These are phyloP conservation scores for Pseudoips prasinana DNA, from an alignment of 2,888 invertebrate genomes.

Conservation along the genomic window DNA sequence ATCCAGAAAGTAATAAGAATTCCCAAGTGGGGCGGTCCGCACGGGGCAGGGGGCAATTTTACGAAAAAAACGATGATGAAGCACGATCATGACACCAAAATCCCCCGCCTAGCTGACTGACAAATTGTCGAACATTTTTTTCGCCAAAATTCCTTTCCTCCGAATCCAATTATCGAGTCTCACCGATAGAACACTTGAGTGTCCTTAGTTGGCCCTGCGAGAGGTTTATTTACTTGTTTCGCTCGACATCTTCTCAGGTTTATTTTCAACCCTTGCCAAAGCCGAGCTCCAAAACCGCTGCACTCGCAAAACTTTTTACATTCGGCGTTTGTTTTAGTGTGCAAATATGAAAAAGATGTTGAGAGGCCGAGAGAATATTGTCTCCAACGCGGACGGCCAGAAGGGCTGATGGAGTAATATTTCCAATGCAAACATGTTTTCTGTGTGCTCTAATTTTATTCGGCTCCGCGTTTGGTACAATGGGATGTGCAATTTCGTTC, in stretches of 20 bases:
- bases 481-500: conserved; percentile 62
- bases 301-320: conserved; percentile 38
- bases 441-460: conserved; percentile 59
- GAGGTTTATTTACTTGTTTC: conserved; percentile 50
- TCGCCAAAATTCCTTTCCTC: conserved; percentile 65
- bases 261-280: conserved; percentile 38
- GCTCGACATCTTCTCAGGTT: conserved; percentile 36
- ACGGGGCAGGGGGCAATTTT: conserved; percentile 54
- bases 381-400: conserved; percentile 31
- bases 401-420: conserved; percentile 49
- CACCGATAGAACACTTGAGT: conserved; percentile 50
- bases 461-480: conserved; percentile 54
- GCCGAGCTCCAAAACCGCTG: conserved; percentile 13
- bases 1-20: conserved; percentile 66
- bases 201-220: conserved; percentile 41
- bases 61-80: conserved; percentile 73
- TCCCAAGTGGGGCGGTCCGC: conserved; percentile 49
- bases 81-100: conserved; percentile 65
- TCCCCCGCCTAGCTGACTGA: conserved; percentile 65
- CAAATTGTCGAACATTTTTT: conserved; percentile 73
- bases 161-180: conserved; percentile 69
- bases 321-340: conserved; percentile 41
- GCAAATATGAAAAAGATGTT: conserved; percentile 46
- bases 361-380: conserved; percentile 43
- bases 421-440: conserved; percentile 60